Percentiles rank a stretch among this genome's conserved stretches.
Conservation (phyloP, 2,888 invertebrate genomes). For the Shargacucullia verbasci region DNA sequence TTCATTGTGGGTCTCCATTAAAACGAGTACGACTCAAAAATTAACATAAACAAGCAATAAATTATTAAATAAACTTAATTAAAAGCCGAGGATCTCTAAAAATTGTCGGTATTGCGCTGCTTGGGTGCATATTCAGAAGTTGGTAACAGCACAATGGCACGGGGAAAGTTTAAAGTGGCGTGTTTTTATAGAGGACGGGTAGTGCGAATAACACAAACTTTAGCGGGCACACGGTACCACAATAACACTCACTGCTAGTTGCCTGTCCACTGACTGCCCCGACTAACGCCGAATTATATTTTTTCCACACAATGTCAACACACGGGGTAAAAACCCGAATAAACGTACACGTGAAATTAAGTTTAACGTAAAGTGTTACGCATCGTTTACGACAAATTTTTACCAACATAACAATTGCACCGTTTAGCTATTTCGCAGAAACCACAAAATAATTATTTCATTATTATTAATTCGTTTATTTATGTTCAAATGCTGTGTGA, state of each 20-base stretch:
- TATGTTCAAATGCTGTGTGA: conserved; percentile 9
- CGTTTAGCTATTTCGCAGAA: conserved; percentile 19
- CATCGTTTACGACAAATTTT: conserved; percentile 8
- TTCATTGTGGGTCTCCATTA: conserved; percentile 27
- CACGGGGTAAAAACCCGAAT: not conserved
- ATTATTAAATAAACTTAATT: conserved; percentile 51
- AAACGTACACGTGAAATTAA: not conserved
- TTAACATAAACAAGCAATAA: conserved; percentile 32
- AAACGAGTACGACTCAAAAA: conserved; percentile 20
- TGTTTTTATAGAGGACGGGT: conserved; percentile 58
- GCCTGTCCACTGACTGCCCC: conserved; percentile 12
- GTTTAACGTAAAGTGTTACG: not conserved
- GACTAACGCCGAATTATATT: conserved; percentile 36
- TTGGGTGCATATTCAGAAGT: conserved; percentile 54
- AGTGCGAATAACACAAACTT: conserved; percentile 51
- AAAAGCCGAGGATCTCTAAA: conserved; percentile 42
- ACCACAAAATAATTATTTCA: conserved; percentile 21
- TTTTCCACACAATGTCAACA: conserved; percentile 5
- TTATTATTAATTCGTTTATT: conserved; percentile 33
- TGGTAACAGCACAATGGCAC: conserved; percentile 54
- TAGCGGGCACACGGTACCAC: conserved; percentile 28
- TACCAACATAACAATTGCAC: conserved; percentile 4
- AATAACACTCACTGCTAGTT: conserved; percentile 39
- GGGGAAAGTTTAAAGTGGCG: conserved; percentile 61
- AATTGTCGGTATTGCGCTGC: conserved; percentile 44